Evolutionary conservation across 2,113 vertebrate genomes (phyloP).

Genomic region (Lates calcarifer): DNA sequence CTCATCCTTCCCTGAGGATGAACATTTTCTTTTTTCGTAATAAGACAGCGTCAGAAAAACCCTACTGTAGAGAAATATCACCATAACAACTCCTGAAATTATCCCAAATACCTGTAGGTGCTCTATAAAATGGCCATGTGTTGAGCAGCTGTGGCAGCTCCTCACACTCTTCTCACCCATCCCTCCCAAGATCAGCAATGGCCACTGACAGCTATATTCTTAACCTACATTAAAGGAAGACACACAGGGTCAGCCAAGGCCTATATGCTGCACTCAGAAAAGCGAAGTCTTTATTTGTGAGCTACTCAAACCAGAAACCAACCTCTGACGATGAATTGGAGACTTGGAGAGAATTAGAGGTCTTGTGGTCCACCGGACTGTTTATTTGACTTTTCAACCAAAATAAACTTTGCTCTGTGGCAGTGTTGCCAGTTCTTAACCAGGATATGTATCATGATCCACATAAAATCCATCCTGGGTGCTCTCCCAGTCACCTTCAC

Average conservation of each 20-base stretch:
- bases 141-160: slow-evolving; percentile 69
- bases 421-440: slow-evolving; percentile 40
- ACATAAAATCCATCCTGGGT: slow-evolving; percentile 37
- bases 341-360: slow-evolving; percentile 26
- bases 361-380: slow-evolving; percentile 39
- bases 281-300: neutral
- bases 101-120: slow-evolving; percentile 80
- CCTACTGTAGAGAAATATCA: slow-evolving; percentile 50
- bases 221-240: slow-evolving; percentile 20
- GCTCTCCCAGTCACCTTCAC: slow-evolving; percentile 41
- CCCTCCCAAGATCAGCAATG: slow-evolving; percentile 36
- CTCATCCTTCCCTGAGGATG: neutral
- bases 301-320: slow-evolving; percentile 13
- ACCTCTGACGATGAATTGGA: neutral
- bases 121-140: slow-evolving; percentile 71
- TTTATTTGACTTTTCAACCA: slow-evolving; percentile 66
- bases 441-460: slow-evolving; percentile 39
- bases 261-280: neutral
- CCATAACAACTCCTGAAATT: slow-evolving; percentile 71
- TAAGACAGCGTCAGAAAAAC: neutral
- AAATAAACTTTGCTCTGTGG: slow-evolving; percentile 39
- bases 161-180: slow-evolving; percentile 39
- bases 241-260: neutral
- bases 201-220: slow-evolving; percentile 30
- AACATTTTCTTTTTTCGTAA: slow-evolving; percentile 8